Base-by-base conservation (phyloP, 2,113 vertebrate species). In the Diadophis punctatus region DNA sequence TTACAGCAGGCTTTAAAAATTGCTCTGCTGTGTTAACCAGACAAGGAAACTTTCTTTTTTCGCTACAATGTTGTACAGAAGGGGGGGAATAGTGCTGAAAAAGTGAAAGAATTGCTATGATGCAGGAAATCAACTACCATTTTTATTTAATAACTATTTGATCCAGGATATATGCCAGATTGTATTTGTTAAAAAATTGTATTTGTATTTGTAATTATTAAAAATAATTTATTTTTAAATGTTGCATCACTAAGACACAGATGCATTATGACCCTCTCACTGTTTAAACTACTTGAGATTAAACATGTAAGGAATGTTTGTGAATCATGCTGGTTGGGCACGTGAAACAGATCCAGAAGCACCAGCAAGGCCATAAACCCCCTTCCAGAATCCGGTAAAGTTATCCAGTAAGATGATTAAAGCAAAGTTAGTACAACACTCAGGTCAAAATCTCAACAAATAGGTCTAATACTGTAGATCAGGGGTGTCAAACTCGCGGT, bases 1-100 rank as follows among this genome's bases (percentile, higher is more conserved):
- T 63, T 95, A 94, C 4, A 88, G 16, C 20, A 90, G 43, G 85
- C 60, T 93, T 94, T 93, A 93, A 92, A 90, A 68, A 49, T 55
- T 74, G 91, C 46, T 92, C 0, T 93, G 52, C 49, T 86, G 5
- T 14, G 51, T 25, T 84, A 94, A 84, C 80, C n/a, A 93, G 46
- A 48, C 86, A 49, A 58, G 20, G 93, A 94, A 74, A 93, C 0
- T 18, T 93, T 1, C 9, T 60, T 93, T 27, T 18, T 22, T 46
- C 12, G 1, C 2, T 39, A 34, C 85, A 86, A 22, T 30, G 85
- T 86, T 87, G 68, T 3, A 84, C 46, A 51, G 12, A 6, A 25
- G 5, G 52, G 52, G 11, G 53, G 20, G 53, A 10, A 27, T 5
- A 94, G 89, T 80, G 63, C 63, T 91, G 92, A 94, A 94, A 93